Percentiles rank a stretch among this genome's conserved stretches.
Conservation (phyloP, 2,113 vertebrate species). For the Protobothrops flavoviridis region DNA sequence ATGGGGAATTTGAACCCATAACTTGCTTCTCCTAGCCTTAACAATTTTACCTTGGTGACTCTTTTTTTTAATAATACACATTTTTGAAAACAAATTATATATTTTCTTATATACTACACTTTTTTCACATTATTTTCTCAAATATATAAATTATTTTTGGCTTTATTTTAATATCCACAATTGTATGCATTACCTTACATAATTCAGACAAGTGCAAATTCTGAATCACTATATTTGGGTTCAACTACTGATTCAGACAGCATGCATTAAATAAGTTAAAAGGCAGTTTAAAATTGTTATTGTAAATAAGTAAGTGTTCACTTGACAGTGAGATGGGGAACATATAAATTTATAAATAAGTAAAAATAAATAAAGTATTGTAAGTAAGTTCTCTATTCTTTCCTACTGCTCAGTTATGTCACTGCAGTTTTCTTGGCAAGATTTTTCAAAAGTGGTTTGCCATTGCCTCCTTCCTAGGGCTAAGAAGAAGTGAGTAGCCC, state of each 20-base stretch:
- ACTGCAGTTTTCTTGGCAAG: too few species aligned
- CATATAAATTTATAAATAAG: background rate
- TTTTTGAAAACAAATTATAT: background rate
- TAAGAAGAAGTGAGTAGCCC: too few species aligned
- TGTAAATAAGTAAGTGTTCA: background rate
- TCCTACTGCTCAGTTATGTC: background rate
- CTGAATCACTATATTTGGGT: background rate
- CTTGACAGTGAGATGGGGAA: too few species aligned
- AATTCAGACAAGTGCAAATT: background rate
- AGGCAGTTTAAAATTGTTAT: background rate
- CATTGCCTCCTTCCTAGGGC: too few species aligned
- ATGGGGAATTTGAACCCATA: background rate
- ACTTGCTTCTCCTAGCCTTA: background rate
- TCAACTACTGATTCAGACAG: background rate
- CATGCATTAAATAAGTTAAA: background rate
- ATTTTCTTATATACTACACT: background rate
- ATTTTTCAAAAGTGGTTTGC: too few species aligned
- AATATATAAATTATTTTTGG: background rate
- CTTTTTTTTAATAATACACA: background rate
- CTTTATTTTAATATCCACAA: background rate
- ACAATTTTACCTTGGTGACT: background rate
- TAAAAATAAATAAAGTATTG: background rate
- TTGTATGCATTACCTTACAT: background rate
- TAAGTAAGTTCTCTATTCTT: background rate
- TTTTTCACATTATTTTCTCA: background rate